These are phyloP conservation scores for Oscheius myriophilus DNA, from an alignment of 2,888 invertebrate genomes.

Conservation along the genomic window DNA sequence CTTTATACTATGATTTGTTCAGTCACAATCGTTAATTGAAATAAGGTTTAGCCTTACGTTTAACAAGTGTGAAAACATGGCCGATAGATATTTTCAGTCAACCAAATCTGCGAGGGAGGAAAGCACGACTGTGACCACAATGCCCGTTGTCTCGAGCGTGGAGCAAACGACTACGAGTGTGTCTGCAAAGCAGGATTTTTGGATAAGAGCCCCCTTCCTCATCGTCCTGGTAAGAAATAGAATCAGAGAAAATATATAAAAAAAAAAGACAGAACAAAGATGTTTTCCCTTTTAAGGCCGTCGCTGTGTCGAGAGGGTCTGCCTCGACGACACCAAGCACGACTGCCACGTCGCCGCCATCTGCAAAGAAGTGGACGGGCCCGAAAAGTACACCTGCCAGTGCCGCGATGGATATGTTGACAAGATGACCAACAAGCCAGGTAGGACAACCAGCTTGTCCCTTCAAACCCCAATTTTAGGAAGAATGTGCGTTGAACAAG, in stretches of 20 bases:
- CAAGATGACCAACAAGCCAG: slow-evolving; percentile 55
- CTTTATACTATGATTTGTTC: no score
- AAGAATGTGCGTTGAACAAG: slow-evolving; percentile 54
- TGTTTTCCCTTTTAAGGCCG: slow-evolving; percentile 28
- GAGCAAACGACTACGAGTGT: slow-evolving; percentile 61
- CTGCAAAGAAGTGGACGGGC: slow-evolving; percentile 56
- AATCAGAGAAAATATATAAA: background rate
- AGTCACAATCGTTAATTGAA: no score
- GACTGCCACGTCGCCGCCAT: slow-evolving; percentile 65
- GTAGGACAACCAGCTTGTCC: background rate
- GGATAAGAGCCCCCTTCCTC: slow-evolving; percentile 50
- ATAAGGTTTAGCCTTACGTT: no score
- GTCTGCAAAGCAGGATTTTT: slow-evolving; percentile 64
- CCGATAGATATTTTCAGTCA: slow-evolving; percentile 45
- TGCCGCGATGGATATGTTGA: slow-evolving; percentile 85
- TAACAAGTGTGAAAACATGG: no score
- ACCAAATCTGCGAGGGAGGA: slow-evolving; percentile 59
- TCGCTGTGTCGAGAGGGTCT: slow-evolving; percentile 55
- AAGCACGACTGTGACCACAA: slow-evolving; percentile 63
- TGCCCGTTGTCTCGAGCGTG: slow-evolving; percentile 62
- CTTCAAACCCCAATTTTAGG: slow-evolving; percentile 16
- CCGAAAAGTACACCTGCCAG: slow-evolving; percentile 76
- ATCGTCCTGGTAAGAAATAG: slow-evolving; percentile 37
- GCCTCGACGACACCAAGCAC: slow-evolving; percentile 59
- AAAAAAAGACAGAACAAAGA: background rate